Base-by-base conservation (phyloP, 2,888 invertebrate species). In the Diadegma fenestrale region DNA sequence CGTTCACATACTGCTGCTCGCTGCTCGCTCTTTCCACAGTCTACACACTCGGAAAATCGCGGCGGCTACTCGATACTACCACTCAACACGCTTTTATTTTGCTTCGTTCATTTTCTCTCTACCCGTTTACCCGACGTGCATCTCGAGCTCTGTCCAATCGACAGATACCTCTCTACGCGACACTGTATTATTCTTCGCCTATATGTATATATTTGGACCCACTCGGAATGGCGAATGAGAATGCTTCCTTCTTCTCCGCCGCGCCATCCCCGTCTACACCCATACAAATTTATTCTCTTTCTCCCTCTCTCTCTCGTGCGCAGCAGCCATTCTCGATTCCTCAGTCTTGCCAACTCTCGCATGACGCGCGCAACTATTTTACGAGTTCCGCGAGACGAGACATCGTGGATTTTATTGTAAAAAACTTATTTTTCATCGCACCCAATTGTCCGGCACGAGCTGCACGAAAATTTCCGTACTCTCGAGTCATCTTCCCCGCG, bases 101-200 rank as follows among this genome's bases (percentile, higher is more conserved):
- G 64, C n/a, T 12, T 22, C 87, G 85, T 79, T 68, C 77, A 81
- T 77, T 51, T 61, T 68, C n/a, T n/a, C n/a, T n/a, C 37, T 37
- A 73, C 86, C 79, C 43, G 54, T 69, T 89, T 91, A 90, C 91
- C 92, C 92, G 91, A 91, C 90, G 89, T 92, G 92, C 92, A 92
- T 91, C 91, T 91, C 91, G 92, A 90, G 87, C 87, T 82, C 86
- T 87, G 88, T 87, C 90, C 89, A 89, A 86, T 90, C 88, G 88
- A 89, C 88, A 88, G 69, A 78, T 82, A 72, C 26, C 6, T n/a
- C n/a, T n/a, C n/a, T 54, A 75, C 63, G 64, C n/a, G 43, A 33
- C 71, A 58, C 12, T 58, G 43, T 41, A 43, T 64, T 63, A 69
- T 51, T 63, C 26, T 64, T 48, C n/a, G n/a, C n/a, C 71, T 76